Base-by-base conservation (phyloP, 30 jellyfish, hydroid and myxozoan species). In the Turritopsis dohrnii region DNA sequence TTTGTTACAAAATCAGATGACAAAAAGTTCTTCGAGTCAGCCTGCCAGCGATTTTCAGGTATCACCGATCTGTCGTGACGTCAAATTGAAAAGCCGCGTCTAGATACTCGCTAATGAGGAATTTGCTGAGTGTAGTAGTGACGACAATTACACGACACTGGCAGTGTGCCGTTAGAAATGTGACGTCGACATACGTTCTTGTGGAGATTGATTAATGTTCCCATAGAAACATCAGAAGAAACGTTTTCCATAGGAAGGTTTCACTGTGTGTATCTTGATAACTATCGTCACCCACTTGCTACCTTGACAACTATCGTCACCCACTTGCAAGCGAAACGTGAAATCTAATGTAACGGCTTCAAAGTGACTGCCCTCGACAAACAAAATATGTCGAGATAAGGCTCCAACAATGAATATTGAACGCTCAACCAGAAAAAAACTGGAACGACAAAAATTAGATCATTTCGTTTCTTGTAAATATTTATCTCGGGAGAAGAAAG, bases 1-100 rank as follows among this genome's bases (percentile, higher is more conserved):
- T 88, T 88, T 28, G 81, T 88, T 79, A 71, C 82, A 41, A 88
- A 84, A 85, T 86, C 81, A 3, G 81, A 74, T 7, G 92, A 88
- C 27, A 83, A 83, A 28, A 79, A 80, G 21, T 30, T 53, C 20
- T 84, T 89, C 83, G 81, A 76, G 8, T 81, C 30, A 29, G 90
- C 94, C 21, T 79, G 41, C 65, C 86, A 79, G 17, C 60, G 69
- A 21, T 80, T 85, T 29, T 65, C 65, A 72, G 86, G 87, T 80
- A 77, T 28, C 52, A 22, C 71, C 72, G 1, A 75, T 7, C 17
- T 26, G 60, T 13, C 66, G 81, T 72, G 22, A 72, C 18, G n/a
- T n/a, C n/a, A 22, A 72, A 72, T 16, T 22, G 77, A 1, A 22
- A 69, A n/a, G n/a, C n/a, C 77, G 77, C 31, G 77, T 23, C 8